Percentiles rank a stretch among this genome's conserved stretches.
phyloP scores from a whole-genome alignment of 1,140 invertebrate species.

The Tetranychus cinnabarinus region DNA sequence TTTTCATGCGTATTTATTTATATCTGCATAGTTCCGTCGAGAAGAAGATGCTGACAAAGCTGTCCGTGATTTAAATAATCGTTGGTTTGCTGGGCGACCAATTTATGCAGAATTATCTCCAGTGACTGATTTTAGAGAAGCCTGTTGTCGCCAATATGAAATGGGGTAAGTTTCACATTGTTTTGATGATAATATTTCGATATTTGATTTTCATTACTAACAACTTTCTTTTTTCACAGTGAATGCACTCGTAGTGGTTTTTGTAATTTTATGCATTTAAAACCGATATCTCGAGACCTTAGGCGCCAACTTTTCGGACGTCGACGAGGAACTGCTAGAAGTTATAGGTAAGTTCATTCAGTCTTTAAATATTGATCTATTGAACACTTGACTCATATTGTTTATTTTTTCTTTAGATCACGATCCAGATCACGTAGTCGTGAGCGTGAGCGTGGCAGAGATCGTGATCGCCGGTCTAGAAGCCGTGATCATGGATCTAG shows the following conservation, averaged over 20 bases:
- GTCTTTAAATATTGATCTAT: too few species aligned
- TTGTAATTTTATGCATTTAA: constrained; percentile 99
- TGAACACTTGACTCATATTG: too few species aligned
- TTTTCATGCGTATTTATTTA: constrained; percentile 18
- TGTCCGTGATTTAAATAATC: constrained; percentile 83
- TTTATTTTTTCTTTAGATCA: too few species aligned
- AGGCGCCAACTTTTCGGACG: constrained; percentile 38
- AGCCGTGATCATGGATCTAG: too few species aligned
- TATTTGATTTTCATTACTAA: background rate
- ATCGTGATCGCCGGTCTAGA: too few species aligned
- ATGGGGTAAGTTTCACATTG: constrained; percentile 43
- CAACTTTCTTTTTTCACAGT: background rate
- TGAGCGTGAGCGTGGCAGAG: too few species aligned
- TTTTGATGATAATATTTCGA: background rate
- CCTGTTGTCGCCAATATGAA: constrained; percentile 96
- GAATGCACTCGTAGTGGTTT: constrained; percentile 87
- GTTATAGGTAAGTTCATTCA: background rate
- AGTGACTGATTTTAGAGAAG: constrained; percentile 95
- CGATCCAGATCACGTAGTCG: too few species aligned
- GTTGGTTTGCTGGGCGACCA: constrained; percentile 96
- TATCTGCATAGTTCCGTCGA: constrained; percentile 46
- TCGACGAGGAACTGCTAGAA: background rate
- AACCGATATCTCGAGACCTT: constrained; percentile 81
- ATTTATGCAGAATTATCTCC: constrained; percentile 93
- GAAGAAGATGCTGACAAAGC: constrained; percentile 96